Evolutionary conservation across 1,140 invertebrate genomes (phyloP).

Genomic region (Laupala kohalensis): DNA sequence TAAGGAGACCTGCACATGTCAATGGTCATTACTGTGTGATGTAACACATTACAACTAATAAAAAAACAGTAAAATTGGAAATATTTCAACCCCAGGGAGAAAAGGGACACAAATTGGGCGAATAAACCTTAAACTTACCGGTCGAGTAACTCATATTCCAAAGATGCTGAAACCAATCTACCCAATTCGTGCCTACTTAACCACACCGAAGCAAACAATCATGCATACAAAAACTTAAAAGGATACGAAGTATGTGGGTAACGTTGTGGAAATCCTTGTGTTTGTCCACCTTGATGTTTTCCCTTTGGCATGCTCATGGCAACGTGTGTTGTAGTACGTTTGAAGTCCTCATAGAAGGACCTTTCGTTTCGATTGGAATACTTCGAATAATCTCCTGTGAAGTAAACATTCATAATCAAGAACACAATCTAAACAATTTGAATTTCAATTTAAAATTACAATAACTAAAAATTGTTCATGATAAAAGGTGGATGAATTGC

Average conservation of each 20-base stretch:
- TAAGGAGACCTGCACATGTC: neutral
- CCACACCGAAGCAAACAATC: neutral
- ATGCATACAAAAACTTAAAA: constrained; percentile 6
- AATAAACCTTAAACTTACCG: neutral
- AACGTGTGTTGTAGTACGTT: constrained; percentile 16
- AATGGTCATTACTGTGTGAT: neutral
- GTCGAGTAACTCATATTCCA: neutral
- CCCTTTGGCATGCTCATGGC: constrained; percentile 16
- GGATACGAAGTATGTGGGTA: constrained; percentile 13
- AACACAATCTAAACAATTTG: neutral
- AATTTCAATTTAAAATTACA: neutral
- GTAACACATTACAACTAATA: neutral
- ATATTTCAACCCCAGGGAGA: neutral
- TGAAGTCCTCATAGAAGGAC: constrained; percentile 18
- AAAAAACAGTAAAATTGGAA: neutral
- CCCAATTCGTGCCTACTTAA: neutral
- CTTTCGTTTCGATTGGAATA: constrained; percentile 15
- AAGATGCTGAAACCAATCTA: neutral
- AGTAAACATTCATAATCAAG: constrained; percentile 5
- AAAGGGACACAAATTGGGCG: neutral
- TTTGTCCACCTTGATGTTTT: constrained; percentile 16
- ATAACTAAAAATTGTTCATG: neutral
- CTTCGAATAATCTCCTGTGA: constrained; percentile 16
- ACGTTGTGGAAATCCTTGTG: constrained; percentile 13
- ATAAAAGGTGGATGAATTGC: constrained; percentile 11